Conservation (phyloP, 2,888 invertebrate genomes). For the Rhodophaea formosa region DNA sequence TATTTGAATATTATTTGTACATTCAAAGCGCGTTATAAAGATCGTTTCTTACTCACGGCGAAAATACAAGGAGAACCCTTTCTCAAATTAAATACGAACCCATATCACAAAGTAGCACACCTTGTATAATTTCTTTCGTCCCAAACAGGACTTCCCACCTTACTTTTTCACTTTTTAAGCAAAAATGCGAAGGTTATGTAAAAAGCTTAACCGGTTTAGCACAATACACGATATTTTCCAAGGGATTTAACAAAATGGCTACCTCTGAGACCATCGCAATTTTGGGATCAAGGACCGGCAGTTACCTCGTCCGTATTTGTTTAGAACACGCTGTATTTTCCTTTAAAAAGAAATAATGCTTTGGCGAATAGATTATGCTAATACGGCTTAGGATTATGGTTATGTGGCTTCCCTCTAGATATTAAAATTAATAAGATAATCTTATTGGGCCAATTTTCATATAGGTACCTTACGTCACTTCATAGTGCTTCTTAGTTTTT, state of each 20-base stretch:
- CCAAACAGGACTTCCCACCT: constrained; percentile 6
- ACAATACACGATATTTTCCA: constrained; percentile 35
- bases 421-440: not conserved
- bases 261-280: constrained; percentile 28
- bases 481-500: too few relatives aligned
- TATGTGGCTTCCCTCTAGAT: not conserved
- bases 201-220: constrained; percentile 39
- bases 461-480: too few relatives aligned
- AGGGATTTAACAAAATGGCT: constrained; percentile 37
- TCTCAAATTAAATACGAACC: not conserved
- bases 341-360: not conserved
- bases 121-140: not conserved
- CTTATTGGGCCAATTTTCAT: not conserved
- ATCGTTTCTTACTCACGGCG: not conserved
- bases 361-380: not conserved
- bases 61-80: not conserved
- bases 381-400: not conserved
- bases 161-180: constrained; percentile 29
- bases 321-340: constrained; percentile 1
- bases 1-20: too few relatives aligned
- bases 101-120: not conserved
- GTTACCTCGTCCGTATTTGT: constrained; percentile 13
- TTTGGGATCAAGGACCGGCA: constrained; percentile 16
- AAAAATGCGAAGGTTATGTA: constrained; percentile 33
- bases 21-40: too few relatives aligned